A percentile compares a stretch with the other conserved stretches of the same genome.
These are phyloP conservation scores for Pseudomugil gertrudae DNA, from an alignment of 2,797 vertebrate genomes.

Conservation along the genomic window DNA sequence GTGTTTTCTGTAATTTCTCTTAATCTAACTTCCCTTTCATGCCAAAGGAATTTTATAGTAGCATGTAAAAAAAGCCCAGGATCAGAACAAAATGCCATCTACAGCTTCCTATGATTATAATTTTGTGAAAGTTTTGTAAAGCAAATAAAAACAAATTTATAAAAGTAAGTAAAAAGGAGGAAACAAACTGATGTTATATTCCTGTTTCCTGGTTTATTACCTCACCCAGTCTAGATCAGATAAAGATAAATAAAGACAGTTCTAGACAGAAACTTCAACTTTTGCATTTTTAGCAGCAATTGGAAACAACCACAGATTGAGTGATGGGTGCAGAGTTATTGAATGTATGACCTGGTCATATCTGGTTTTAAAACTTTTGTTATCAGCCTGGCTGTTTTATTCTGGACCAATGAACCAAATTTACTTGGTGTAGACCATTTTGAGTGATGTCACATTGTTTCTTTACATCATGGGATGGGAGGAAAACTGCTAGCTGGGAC, in stretches of 20 bases:
- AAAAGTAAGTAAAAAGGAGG: background rate
- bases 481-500: too few species aligned
- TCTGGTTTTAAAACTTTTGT: too few species aligned
- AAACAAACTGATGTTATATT: too few species aligned
- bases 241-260: too few species aligned
- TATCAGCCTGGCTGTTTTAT: background rate
- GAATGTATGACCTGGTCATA: too few species aligned
- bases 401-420: background rate
- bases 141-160: background rate
- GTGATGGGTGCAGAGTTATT: too few species aligned
- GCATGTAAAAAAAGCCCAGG: background rate
- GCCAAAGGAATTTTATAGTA: background rate
- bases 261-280: too few species aligned
- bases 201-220: background rate
- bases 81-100: background rate
- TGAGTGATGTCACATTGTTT: background rate
- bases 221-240: too few species aligned
- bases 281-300: too few species aligned
- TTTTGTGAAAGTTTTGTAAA: background rate
- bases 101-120: background rate
- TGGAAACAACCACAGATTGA: too few species aligned
- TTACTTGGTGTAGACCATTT: background rate
- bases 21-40: background rate
- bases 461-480: too few species aligned
- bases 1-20: background rate